Base-by-base conservation (phyloP, 2,797 vertebrate species). In the Melanotaenia trifasciata region DNA sequence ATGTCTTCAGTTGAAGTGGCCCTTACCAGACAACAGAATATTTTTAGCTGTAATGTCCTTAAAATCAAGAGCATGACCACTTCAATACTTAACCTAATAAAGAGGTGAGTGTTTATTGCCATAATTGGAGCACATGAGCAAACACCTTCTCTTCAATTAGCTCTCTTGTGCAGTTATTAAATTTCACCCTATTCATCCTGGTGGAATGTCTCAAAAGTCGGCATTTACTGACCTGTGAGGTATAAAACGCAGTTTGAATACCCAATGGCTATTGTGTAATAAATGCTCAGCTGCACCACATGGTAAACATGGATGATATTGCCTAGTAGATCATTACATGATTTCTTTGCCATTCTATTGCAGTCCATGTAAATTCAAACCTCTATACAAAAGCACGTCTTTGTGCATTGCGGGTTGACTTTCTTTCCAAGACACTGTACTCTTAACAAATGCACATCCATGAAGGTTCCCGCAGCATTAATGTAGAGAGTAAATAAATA, bases 401-500 rank as follows among this genome's bases (percentile, higher is more conserved):
- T 63, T 38, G 35, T 3, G 43, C 26, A 26, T 35, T 43, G 43
- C n/a, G 65, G 22, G 54, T 9, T 36, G 26, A 36, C 22, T 54
- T 63, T 67, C 20, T 40, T 33, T 72, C 72, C 47, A 50, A 51
- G 70, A 58, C 36, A 2, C 56, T 35, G 64, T 20, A 36, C 45
- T 59, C 32, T 68, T 47, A 84, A 81, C 84, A 85, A 85, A 84
- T 26, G 33, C 67, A 61, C 38, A 58, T 58, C 71, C 72, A 71
- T 85, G 85, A 87, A 92, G 89, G 74, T 80, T 88, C 76, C 82
- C 67, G 58, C 81, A 75, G 83, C 74, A 73, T 86, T 87, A 78
- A 89, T 74, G 86, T 79, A 64, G 79, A 72, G 83, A 77, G 85
- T 87, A 92, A 94, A 93, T 93, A 94, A 92, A 95, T 93, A 93